Percentiles rank a stretch among this genome's conserved stretches.
Evolutionary conservation across 2,113 vertebrate genomes (phyloP).

Genomic region (Alethe castanea): DNA sequence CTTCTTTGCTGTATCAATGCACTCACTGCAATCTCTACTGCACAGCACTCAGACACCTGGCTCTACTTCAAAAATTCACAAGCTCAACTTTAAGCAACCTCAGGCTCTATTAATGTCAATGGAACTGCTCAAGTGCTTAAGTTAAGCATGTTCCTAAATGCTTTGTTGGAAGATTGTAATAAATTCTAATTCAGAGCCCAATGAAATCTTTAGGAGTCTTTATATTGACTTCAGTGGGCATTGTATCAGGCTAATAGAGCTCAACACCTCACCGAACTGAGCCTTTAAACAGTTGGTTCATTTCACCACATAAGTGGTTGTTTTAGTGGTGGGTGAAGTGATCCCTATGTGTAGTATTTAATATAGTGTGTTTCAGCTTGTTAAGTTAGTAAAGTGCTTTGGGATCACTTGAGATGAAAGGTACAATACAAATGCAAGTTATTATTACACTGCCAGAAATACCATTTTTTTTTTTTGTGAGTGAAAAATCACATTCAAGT

Average conservation of each 20-base stretch:
- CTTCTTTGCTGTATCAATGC: neutral
- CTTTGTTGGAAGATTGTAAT: conserved; percentile 26
- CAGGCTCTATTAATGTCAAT: conserved; percentile 1
- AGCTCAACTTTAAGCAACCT: conserved; percentile 30
- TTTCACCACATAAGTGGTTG: conserved; percentile 50
- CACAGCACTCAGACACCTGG: neutral
- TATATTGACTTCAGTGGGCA: conserved; percentile 33
- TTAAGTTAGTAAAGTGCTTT: conserved; percentile 57
- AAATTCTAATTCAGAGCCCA: conserved; percentile 42
- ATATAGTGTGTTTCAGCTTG: conserved; percentile 54
- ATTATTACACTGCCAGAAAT: conserved; percentile 1
- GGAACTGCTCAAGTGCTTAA: conserved; percentile 33
- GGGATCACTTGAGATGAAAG: conserved; percentile 53
- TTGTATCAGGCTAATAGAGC: conserved; percentile 52
- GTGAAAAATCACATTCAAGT: conserved; percentile 22
- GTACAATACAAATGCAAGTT: neutral
- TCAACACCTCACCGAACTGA: conserved; percentile 40
- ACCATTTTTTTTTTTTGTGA: neutral
- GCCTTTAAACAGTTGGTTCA: conserved; percentile 36
- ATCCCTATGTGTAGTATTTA: conserved; percentile 51
- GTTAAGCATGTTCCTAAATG: conserved; percentile 37
- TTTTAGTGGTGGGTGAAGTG: conserved; percentile 39
- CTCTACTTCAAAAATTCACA: neutral
- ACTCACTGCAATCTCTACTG: neutral
- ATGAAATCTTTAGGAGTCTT: conserved; percentile 23